Base-by-base conservation (phyloP, 1,140 invertebrate species). In the Cotesia chilonis region DNA sequence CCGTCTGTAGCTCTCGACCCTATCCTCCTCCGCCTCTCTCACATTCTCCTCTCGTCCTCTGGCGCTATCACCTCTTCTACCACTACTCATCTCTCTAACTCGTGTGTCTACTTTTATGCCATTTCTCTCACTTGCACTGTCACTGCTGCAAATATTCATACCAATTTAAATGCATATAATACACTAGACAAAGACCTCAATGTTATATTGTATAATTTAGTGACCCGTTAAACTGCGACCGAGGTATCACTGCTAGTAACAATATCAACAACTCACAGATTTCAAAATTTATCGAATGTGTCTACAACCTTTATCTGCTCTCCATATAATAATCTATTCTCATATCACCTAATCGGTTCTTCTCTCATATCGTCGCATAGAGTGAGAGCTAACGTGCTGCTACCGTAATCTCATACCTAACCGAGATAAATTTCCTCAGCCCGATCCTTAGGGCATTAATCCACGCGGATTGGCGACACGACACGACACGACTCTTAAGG, bases 381-480 rank as follows among this genome's bases (percentile, higher is more conserved):
- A 47, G 41, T 10, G 41, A 47, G 41, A 47, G 41, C 41, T 47
- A 47, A 47, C 41, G 41, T 47, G 41, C 41, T 47, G 36, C 54
- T 72, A 61, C 54, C 47, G 52, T 67, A 67, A 72, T 72, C 70
- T 72, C 63, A 14, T n/a, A 17, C 64, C 70, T 63, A 72, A 60
- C 64, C 70, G 70, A 72, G 66, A 72, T 72, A 72, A 59, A 72
- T 72, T 64, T 54, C 41, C 41, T 47, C 41, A 47, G 41, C 59
- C 10, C 35, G 55, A 52, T 38, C 64, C 63, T 35, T 37, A 35
- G 64, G 63, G 70, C 54, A 65, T 67, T 72, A 72, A 72, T 72
- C 64, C 63, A 67, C 37, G 57, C 20, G 67, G 54, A 68, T 68
- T 68, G 70, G 70, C 52, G 66, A 68, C 66, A 59, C 55, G 52